phyloP scores from a whole-genome alignment of 2,113 vertebrate genomes.

The Lycaon pictus region DNA sequence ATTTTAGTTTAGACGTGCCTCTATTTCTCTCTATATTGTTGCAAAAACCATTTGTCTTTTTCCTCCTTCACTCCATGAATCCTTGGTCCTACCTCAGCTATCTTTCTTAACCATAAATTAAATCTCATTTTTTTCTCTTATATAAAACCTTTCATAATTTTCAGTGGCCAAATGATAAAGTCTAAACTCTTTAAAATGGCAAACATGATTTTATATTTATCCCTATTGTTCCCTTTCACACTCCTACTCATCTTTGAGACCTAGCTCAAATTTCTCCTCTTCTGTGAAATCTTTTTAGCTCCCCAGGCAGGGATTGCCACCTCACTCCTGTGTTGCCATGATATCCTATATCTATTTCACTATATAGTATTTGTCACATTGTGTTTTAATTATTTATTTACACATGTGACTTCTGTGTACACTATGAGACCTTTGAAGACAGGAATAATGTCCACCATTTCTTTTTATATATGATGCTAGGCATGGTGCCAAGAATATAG shows the following conservation, averaged over 20 bases:
- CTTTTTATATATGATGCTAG: slow-evolving; percentile 12
- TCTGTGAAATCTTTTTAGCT: background rate
- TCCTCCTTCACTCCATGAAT: background rate
- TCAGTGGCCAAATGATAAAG: background rate
- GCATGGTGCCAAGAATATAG: slow-evolving; percentile 49
- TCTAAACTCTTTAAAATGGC: background rate
- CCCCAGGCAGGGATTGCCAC: background rate
- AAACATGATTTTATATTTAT: slow-evolving; percentile 4
- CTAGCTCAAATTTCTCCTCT: background rate
- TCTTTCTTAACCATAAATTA: background rate
- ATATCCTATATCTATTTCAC: background rate
- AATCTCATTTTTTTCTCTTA: slow-evolving; percentile 34
- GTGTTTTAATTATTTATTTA: slow-evolving; percentile 56
- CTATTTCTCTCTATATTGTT: background rate
- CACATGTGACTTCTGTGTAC: background rate
- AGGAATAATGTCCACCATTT: slow-evolving; percentile 41
- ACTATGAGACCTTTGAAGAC: slow-evolving; percentile 31
- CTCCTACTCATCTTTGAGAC: slow-evolving; percentile 5
- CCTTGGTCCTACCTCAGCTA: background rate
- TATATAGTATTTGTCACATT: background rate
- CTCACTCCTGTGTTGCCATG: background rate
- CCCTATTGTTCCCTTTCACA: background rate
- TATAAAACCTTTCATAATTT: background rate
- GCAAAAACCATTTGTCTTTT: slow-evolving; percentile 2
- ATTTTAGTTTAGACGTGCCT: background rate